A percentile compares a stretch with the other conserved stretches of the same genome.
phyloP scores from a whole-genome alignment of 2,888 invertebrate genomes.

The Nemurella pictetii region DNA sequence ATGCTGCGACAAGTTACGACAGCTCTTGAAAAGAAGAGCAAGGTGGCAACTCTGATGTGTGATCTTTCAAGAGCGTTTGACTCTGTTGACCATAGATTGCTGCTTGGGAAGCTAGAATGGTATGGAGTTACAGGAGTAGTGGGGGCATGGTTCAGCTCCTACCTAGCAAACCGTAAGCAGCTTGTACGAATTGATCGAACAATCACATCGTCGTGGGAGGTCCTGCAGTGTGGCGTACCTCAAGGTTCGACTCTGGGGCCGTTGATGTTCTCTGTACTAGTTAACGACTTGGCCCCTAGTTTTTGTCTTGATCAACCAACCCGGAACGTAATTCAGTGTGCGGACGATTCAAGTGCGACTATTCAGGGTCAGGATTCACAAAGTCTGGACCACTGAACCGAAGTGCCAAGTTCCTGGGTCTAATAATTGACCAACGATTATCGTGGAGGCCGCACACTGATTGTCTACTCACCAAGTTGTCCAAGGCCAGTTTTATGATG shows the following conservation, averaged over 20 bases:
- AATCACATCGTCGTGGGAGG: background rate
- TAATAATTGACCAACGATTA: no score
- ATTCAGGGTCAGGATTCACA: background rate
- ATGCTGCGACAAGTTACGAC: background rate
- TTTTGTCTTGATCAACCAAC: background rate
- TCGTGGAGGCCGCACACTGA: no score
- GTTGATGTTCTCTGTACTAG: background rate
- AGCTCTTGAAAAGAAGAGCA: background rate
- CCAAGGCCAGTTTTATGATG: no score
- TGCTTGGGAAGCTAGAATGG: background rate
- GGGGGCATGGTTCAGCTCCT: background rate
- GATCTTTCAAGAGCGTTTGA: constrained; percentile 19
- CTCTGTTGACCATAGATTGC: background rate
- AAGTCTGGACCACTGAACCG: background rate
- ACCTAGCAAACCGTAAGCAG: background rate
- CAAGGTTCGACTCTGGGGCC: constrained; percentile 21
- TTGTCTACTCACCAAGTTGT: no score
- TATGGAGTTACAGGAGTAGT: background rate
- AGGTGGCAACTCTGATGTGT: constrained; percentile 1
- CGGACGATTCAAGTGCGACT: constrained; percentile 8
- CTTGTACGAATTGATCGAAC: background rate
- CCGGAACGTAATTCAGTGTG: background rate
- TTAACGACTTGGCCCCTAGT: constrained; percentile 5
- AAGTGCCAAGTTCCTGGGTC: background rate
- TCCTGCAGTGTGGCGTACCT: constrained; percentile 9